A percentile compares a stretch with the other conserved stretches of the same genome.
Evolutionary conservation across 2,888 invertebrate genomes (phyloP).

Genomic region (Sarcophaga carnaria): DNA sequence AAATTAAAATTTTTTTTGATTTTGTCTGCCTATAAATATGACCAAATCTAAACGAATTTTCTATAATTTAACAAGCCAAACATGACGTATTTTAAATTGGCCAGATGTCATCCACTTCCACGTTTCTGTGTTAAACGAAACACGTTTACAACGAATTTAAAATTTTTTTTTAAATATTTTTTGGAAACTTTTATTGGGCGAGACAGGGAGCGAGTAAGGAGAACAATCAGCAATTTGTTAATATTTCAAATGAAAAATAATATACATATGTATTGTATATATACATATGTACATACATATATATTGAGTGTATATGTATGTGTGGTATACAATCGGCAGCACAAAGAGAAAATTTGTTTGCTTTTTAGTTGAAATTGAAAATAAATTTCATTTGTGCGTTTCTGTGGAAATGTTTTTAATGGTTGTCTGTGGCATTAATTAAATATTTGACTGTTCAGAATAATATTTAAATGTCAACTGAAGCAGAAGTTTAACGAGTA

Average conservation of each 20-base stretch:
- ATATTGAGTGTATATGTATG: too few relatives aligned
- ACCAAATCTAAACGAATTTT: conserved; percentile 50
- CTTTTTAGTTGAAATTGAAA: neutral
- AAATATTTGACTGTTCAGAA: neutral
- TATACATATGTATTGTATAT: too few relatives aligned
- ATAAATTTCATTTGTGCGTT: neutral
- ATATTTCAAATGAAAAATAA: neutral
- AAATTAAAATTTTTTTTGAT: conserved; percentile 50
- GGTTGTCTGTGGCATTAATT: neutral
- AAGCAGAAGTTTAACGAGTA: neutral
- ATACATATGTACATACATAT: too few relatives aligned
- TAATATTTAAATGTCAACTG: neutral
- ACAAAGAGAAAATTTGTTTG: neutral
- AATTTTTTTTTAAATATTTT: too few relatives aligned
- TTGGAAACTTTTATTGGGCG: too few relatives aligned
- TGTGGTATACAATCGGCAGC: neutral
- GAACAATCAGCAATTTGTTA: conserved; percentile 7
- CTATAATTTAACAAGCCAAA: conserved; percentile 42
- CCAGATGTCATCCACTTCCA: conserved; percentile 34
- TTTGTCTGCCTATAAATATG: conserved; percentile 17
- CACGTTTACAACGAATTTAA: too few relatives aligned
- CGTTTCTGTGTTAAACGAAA: too few relatives aligned
- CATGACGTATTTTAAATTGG: conserved; percentile 46
- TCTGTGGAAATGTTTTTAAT: neutral
- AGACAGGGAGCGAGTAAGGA: too few relatives aligned